A percentile compares a stretch with the other conserved stretches of the same genome.
These are phyloP conservation scores for Eleginops maclovinus DNA, from an alignment of 2,113 vertebrate genomes.

Conservation along the genomic window DNA sequence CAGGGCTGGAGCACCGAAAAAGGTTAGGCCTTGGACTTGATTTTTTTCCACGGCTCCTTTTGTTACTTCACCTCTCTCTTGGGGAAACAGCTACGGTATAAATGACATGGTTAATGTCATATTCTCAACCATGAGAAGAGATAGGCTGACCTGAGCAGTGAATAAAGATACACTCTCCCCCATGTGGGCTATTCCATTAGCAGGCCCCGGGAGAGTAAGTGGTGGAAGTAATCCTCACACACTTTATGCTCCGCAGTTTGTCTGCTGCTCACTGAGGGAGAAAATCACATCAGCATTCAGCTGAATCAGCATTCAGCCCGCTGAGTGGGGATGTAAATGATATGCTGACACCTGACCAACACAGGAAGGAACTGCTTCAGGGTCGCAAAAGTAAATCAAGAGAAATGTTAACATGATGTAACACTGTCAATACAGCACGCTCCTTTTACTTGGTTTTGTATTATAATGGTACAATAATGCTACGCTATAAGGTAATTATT, in stretches of 20 bases:
- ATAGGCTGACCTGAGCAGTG: neutral
- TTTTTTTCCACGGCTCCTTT: neutral
- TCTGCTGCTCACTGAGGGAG: slow-evolving; percentile 43
- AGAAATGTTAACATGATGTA: no score
- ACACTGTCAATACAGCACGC: no score
- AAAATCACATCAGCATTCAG: slow-evolving; percentile 53
- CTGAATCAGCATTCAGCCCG: slow-evolving; percentile 32
- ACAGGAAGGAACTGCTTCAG: neutral
- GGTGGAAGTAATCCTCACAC: slow-evolving; percentile 78
- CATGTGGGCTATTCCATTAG: slow-evolving; percentile 64
- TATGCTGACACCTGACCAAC: neutral
- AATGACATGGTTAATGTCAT: slow-evolving; percentile 8
- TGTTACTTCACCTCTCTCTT: neutral
- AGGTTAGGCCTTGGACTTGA: neutral
- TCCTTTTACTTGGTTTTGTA: no score
- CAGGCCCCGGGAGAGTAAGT: slow-evolving; percentile 61
- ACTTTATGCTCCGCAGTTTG: slow-evolving; percentile 30
- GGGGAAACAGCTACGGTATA: neutral
- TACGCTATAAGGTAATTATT: no score
- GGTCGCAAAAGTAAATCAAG: neutral
- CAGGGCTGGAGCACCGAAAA: no score
- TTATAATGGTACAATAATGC: no score
- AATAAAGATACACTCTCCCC: slow-evolving; percentile 19
- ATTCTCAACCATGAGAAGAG: neutral
- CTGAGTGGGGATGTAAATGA: slow-evolving; percentile 13